Conservation (phyloP, 2,113 vertebrate genomes). For the Cyrtonyx montezumae region DNA sequence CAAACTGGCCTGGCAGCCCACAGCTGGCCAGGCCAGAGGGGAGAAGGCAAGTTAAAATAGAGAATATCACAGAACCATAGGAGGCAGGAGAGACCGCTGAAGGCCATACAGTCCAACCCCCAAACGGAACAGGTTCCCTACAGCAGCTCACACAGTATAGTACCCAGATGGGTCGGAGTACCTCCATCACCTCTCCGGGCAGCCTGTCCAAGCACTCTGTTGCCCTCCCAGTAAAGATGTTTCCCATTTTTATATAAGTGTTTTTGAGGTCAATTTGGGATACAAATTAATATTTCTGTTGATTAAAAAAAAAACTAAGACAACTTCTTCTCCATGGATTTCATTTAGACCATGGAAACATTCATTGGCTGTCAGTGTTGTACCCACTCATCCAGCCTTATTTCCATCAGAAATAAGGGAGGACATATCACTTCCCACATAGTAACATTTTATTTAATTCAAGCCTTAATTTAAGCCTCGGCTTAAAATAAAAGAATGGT, state of each 20-base stretch:
- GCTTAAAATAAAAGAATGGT: neutral
- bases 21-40: neutral
- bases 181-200: no score
- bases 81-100: no score
- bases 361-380: neutral
- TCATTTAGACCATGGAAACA: neutral
- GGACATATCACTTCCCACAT: neutral
- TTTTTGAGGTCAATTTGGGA: neutral
- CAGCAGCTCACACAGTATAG: no score
- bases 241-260: no score
- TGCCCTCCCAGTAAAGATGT: no score
- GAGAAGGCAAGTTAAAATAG: neutral
- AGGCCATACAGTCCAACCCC: no score
- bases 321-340: neutral
- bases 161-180: no score
- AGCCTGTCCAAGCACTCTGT: no score
- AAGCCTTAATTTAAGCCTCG: neutral
- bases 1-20: fast-evolving
- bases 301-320: neutral
- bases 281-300: no score
- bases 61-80: no score
- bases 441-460: neutral
- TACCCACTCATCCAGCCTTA: neutral
- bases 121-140: no score
- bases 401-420: neutral